Percentiles rank a stretch among this genome's conserved stretches.
Evolutionary conservation across 2,888 invertebrate species (phyloP).

Genomic region (Dryobotodes eremita): DNA sequence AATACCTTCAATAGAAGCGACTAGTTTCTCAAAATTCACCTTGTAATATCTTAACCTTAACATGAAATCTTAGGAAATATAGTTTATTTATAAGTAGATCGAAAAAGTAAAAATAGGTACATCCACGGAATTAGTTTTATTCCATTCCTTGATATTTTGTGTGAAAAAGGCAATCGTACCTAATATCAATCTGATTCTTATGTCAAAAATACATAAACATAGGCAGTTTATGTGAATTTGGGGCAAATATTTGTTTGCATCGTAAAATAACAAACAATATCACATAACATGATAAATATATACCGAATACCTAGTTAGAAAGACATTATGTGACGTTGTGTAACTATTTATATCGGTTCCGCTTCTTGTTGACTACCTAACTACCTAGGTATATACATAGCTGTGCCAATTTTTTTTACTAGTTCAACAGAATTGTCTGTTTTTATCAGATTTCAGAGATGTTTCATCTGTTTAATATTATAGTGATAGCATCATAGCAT

Average conservation of each 20-base stretch:
- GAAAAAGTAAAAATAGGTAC: conserved; percentile 8
- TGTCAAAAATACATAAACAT: conserved; percentile 1
- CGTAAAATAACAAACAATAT: conserved; percentile 41
- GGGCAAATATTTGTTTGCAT: conserved; percentile 41
- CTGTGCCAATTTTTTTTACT: conserved; percentile 54
- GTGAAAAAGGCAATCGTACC: not conserved
- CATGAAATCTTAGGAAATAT: not conserved
- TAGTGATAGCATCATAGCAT: not conserved
- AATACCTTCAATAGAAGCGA: not conserved
- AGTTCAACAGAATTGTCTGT: conserved; percentile 5
- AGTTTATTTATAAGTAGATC: too few species aligned
- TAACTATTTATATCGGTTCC: conserved; percentile 32
- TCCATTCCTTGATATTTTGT: not conserved
- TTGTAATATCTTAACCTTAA: not conserved
- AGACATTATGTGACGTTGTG: conserved; percentile 21
- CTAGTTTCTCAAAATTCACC: not conserved
- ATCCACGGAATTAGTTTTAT: not conserved
- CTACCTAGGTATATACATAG: not conserved
- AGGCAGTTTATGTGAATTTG: conserved; percentile 25
- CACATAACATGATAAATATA: conserved; percentile 34
- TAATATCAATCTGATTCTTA: not conserved
- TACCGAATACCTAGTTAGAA: conserved; percentile 27
- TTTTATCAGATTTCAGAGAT: conserved; percentile 9
- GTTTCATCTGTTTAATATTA: conserved; percentile 10
- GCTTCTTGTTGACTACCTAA: conserved; percentile 20